Evolutionary conservation across 2,113 vertebrate species (phyloP), one percentile per base, ranked within the genome.

Genomic region (Prunella himalayana): DNA sequence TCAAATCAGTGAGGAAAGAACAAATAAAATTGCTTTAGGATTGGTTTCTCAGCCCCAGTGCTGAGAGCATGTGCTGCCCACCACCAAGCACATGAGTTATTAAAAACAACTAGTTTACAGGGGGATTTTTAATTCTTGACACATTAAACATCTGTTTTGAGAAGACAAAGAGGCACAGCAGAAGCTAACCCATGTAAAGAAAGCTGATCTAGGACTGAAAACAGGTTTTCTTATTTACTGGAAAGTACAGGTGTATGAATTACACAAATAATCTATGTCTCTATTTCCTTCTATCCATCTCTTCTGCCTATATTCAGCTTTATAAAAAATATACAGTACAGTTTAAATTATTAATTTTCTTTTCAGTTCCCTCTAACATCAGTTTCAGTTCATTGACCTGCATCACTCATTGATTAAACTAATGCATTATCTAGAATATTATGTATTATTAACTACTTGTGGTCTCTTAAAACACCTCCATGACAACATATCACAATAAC

Each of bases 401-500:
- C 80, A 77, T 88, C 96, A 97, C 89, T 96, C 94, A 94, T 71
- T 97, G 91, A 97, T 94, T 97, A 93, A 96, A 94, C 89, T 94
- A 93, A 96, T 86, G 91, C 79, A 95, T 96, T 96, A 97, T 92
- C 97, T 97, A 82, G 71, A 90, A 71, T 39, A 61, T 88, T 61
- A 92, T 96, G 83, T 92, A 96, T 97, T 97, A 97, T 97, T 97
- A 97, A 98, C 88, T 89, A 95, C 93, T 95, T 92, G 96, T 96
- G 70, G 91, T 95, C 94, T 96, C 91, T 92, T 86, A 91, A 86
- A 95, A 88, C 94, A 95, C 90, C 97, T 95, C 94, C 20, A 82
- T 96, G 93, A 93, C 86, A 96, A 97, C 82, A 16, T 66, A 95
- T 90, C 96, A 97, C 95, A 94, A 96, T 95, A 97, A 96, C 75